phyloP scores from a whole-genome alignment of 2,797 vertebrate species.

The Sebastes reedi region DNA sequence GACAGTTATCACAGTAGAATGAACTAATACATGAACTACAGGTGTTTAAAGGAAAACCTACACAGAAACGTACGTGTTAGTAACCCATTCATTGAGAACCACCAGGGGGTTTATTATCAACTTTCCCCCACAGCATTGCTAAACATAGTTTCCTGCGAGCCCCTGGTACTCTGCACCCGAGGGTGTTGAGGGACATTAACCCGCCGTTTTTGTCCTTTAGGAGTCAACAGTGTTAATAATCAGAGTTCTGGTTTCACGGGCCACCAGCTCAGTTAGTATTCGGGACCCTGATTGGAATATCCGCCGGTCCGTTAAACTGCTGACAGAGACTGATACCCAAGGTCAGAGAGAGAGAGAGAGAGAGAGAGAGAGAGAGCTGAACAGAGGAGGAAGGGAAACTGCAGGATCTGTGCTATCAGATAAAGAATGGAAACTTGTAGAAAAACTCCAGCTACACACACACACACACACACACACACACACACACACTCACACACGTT shows the following conservation, averaged over 20 bases:
- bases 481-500: not conserved
- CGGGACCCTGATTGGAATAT: constrained; percentile 88
- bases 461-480: constrained; percentile 24
- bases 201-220: constrained; percentile 84
- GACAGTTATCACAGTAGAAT: not conserved
- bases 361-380: not conserved
- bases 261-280: constrained; percentile 86
- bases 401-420: constrained; percentile 78
- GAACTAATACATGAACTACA: not conserved
- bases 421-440: constrained; percentile 82
- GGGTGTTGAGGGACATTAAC: constrained; percentile 74
- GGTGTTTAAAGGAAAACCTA: not conserved
- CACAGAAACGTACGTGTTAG: not conserved
- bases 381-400: constrained; percentile 61
- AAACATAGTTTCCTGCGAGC: constrained; percentile 14
- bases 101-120: constrained; percentile 32
- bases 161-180: constrained; percentile 11
- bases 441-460: constrained; percentile 35
- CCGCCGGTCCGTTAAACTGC: constrained; percentile 84
- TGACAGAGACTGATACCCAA: constrained; percentile 79
- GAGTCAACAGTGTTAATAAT: constrained; percentile 92
- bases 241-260: constrained; percentile 87
- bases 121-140: constrained; percentile 19
- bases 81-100: not conserved
- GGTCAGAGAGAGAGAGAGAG: constrained; percentile 60